Evolutionary conservation across 2,113 vertebrate genomes (phyloP).

Genomic region (Shinisaurus crocodilurus): DNA sequence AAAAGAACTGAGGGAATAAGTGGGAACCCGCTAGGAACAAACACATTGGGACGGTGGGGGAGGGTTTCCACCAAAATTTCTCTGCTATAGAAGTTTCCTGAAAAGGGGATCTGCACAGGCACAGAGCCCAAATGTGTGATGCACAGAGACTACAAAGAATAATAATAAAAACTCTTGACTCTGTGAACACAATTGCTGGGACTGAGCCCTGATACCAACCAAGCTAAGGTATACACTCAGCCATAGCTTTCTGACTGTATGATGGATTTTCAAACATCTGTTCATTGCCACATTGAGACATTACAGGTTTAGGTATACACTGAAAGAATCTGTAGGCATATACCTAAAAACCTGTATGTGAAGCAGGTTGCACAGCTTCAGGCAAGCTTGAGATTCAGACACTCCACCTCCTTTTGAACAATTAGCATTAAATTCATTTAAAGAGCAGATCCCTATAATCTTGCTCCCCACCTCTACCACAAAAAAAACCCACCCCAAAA

Average conservation of each 20-base stretch:
- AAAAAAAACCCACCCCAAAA: neutral
- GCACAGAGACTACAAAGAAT: no score
- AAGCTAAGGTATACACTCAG: neutral
- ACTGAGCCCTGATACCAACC: neutral
- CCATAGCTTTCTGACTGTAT: neutral
- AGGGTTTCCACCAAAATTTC: no score
- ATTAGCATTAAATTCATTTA: neutral
- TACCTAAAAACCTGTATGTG: neutral
- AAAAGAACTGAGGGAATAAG: no score
- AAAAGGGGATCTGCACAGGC: neutral
- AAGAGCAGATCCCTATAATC: neutral
- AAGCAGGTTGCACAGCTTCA: neutral
- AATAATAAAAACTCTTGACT: neutral
- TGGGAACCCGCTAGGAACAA: no score
- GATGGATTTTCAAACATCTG: no score
- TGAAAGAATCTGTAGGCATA: no score
- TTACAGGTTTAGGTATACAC: no score
- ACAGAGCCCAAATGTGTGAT: neutral
- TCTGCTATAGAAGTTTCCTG: no score
- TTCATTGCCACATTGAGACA: no score
- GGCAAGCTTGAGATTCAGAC: neutral
- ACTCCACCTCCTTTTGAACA: neutral
- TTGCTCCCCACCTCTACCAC: neutral
- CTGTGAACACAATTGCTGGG: neutral
- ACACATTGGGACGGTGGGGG: no score